Evolutionary conservation across 2,797 vertebrate species (phyloP), one percentile per base, ranked within the genome.

Genomic region (Tragelaphus eurycerus): DNA sequence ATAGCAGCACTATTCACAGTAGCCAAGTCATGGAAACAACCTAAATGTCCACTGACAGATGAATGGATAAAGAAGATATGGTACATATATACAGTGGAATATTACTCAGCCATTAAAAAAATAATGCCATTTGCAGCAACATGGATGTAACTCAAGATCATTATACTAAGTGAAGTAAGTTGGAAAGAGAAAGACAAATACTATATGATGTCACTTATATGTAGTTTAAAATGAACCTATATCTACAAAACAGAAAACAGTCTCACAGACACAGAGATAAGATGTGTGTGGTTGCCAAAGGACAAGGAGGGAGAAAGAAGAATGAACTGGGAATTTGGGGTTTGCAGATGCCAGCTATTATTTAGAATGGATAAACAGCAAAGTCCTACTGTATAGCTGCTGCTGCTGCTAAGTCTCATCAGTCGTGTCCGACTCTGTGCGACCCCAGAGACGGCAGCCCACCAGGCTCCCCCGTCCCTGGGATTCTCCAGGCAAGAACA

Each of bases 381-480:
- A 43, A 74, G 38, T 43, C 23, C 23, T 27, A 43, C 38, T 74
- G 3, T 74, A 43, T 25, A 43, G 19, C n/a, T 71, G 64, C 19
- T 67, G 64, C 64, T 67, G n/a, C 64, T 21, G n/a, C 64, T 21
- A 67, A 67, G n/a, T 34, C n/a, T 1, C 17, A 0, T 5, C 64
- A 21, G 64, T 34, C 4, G 2, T 67, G 64, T 67, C 4, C 0
- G 0, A 34, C 17, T 21, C n/a, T 34, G n/a, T 21, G 3, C 6
- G 0, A 67, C n/a, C 64, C 64, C 64, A 21, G 3, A 67, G 64
- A 67, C 0, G 1, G 16, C 4, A 67, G 62, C 62, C 62, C n/a
- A 34, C 31, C 62, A 19, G 62, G 62, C 62, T 34, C 0, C 62
- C 4, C 8, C 2, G 0, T 34, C 31, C 62, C 31, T 67, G 62